Percentiles rank a stretch among this genome's conserved stretches.
Conservation (phyloP, 2,888 invertebrate species). For the Hofmannophila pseudospretella region DNA sequence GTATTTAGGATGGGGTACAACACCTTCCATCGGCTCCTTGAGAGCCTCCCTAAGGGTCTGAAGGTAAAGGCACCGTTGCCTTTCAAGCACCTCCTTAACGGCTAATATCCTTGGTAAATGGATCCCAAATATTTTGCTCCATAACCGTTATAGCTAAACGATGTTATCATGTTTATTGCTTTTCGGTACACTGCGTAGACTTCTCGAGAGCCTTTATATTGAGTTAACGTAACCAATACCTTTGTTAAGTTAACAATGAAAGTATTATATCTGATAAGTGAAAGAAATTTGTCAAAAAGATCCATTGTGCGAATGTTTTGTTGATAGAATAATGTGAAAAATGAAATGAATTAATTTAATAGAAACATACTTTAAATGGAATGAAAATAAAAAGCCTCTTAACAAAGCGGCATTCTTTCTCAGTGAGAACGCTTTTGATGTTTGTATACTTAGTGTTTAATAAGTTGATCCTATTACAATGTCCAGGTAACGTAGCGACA, state of each 20-base stretch:
- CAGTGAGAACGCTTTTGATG: constrained; percentile 68
- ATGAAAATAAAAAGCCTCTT: constrained; percentile 61
- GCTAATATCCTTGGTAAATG: constrained; percentile 74
- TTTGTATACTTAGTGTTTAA: constrained; percentile 74
- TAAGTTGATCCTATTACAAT: constrained; percentile 78
- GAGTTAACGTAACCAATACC: constrained; percentile 8
- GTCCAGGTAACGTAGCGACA: constrained; percentile 68
- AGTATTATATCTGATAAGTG: no score
- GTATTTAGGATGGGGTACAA: constrained; percentile 73
- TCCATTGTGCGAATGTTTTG: no score
- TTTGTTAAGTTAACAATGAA: constrained; percentile 1
- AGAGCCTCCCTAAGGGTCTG: constrained; percentile 65
- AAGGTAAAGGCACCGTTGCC: constrained; percentile 66
- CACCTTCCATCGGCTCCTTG: constrained; percentile 66
- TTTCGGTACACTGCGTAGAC: constrained; percentile 23
- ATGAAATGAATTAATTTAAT: constrained; percentile 20
- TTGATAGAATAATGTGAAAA: no score
- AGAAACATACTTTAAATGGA: constrained; percentile 24
- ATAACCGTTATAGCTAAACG: constrained; percentile 57
- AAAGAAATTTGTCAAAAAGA: not conserved
- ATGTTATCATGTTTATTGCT: constrained; percentile 64
- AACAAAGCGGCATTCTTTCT: constrained; percentile 61
- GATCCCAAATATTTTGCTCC: constrained; percentile 69
- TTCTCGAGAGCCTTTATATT: constrained; percentile 8
- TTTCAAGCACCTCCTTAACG: constrained; percentile 76